A percentile compares a stretch with the other conserved stretches of the same genome.
These are phyloP conservation scores for Campoplex capitator DNA, from an alignment of 2,888 invertebrate genomes.

Conservation along the genomic window DNA sequence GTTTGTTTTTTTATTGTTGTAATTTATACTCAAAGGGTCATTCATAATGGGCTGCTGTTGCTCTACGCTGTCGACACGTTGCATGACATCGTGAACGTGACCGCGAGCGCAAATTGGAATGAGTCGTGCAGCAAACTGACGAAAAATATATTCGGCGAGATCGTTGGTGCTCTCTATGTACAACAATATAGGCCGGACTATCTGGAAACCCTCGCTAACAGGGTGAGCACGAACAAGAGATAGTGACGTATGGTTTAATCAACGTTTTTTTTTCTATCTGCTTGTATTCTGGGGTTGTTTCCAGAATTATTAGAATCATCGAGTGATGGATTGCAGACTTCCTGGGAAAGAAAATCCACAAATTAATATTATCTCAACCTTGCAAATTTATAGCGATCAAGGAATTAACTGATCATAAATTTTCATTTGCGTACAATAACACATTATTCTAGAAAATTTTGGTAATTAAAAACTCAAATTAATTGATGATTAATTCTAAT, in stretches of 20 bases:
- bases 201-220: constrained; percentile 82
- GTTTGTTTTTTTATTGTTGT: constrained; percentile 6
- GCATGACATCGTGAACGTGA: constrained; percentile 84
- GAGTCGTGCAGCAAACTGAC: constrained; percentile 83
- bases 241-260: constrained; percentile 26
- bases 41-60: constrained; percentile 85
- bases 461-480: no score
- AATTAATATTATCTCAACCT: background rate
- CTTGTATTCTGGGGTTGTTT: background rate
- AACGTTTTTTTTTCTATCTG: background rate
- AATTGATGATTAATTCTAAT: no score
- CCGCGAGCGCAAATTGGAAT: constrained; percentile 81
- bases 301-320: constrained; percentile 20
- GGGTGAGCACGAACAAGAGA: constrained; percentile 77
- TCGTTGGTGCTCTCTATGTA: constrained; percentile 85
- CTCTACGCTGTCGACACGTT: constrained; percentile 85
- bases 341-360: background rate
- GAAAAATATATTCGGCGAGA: constrained; percentile 82
- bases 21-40: constrained; percentile 79
- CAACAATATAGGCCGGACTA: constrained; percentile 84
- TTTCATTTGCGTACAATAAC: background rate
- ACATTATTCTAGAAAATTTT: background rate
- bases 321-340: background rate
- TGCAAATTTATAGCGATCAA: background rate
- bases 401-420: background rate